Base-by-base conservation (phyloP, 2,113 vertebrate species). In the Gymnogyps californianus region DNA sequence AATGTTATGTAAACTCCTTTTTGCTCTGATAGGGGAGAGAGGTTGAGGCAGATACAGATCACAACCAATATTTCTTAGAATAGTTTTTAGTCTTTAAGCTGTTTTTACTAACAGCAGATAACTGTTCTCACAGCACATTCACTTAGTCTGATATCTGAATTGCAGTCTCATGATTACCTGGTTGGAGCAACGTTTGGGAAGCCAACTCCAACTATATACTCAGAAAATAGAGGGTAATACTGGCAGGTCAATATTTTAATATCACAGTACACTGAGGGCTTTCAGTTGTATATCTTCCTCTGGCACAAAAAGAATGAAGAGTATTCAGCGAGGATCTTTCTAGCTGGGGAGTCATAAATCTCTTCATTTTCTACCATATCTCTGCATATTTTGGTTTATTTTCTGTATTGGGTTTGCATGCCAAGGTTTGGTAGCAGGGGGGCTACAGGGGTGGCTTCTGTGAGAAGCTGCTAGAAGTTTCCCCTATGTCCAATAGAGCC, bases 131-230 rank as follows among this genome's bases (percentile, higher is more conserved):
- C 29, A 57, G 70, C 18, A 4, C 32, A 18, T 86, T 82, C 19
- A 36, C 9, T 89, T 88, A 74, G 64, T 55, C 16, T 64, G 25
- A 55, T 4, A 7, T 46, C 66, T 75, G 17, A 93, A 78, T 34
- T 88, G 28, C 25, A 34, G 21, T 74, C 13, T 55, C 26, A 14
- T 0, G 0, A 24, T 65, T 49, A 78, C 18, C 8, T 69, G 11
- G 15, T 82, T 82, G 82, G n/a, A 88, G 38, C 21, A 65, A 32
- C 2, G 1, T 24, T 64, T 78, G 25, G 38, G 49, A 86, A 69
- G 49, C 49, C 38, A 85, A 3, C 24, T 90, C 70, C 57, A 38
- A 24, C 5, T 62, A 5, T 21, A 10, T 47, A 24, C 6, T 46
- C 28, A 57, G 58, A 62, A 88, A 54, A 52, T 3, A 80, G 52